phyloP scores from a whole-genome alignment of 2,113 vertebrate species.

The Myanophis thanlyinensis region DNA sequence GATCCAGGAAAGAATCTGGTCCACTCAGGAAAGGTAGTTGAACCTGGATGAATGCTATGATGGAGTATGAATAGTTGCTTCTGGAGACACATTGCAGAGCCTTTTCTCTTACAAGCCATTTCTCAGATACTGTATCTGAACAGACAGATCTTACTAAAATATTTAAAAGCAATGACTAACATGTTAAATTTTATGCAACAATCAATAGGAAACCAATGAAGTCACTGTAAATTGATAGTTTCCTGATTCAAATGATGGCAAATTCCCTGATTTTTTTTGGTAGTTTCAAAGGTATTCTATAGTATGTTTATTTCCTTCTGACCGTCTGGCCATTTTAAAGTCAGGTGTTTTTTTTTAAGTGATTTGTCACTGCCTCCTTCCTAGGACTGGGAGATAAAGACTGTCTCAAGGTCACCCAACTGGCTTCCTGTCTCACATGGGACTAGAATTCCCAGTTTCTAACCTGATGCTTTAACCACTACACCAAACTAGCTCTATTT shows the following conservation, averaged over 20 bases:
- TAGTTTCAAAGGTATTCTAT: background rate
- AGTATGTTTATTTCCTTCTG: background rate
- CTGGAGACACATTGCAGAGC: background rate
- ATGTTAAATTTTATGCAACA: background rate
- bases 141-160: background rate
- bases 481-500: background rate
- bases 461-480: background rate
- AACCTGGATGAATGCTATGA: background rate
- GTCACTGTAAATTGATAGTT: background rate
- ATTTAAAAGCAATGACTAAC: background rate
- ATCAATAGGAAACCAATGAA: background rate
- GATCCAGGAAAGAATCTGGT: too few relatives aligned
- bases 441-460: background rate
- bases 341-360: background rate
- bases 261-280: background rate
- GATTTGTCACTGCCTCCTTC: background rate
- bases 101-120: background rate
- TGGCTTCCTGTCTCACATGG: background rate
- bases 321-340: background rate
- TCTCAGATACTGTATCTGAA: background rate
- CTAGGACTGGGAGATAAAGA: background rate
- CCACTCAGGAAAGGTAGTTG: background rate
- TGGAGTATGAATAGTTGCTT: background rate
- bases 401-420: background rate
- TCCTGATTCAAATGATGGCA: background rate